A percentile compares a stretch with the other conserved stretches of the same genome.
Evolutionary conservation across 2,113 vertebrate genomes (phyloP).

Genomic region (Seriola rivoliana): DNA sequence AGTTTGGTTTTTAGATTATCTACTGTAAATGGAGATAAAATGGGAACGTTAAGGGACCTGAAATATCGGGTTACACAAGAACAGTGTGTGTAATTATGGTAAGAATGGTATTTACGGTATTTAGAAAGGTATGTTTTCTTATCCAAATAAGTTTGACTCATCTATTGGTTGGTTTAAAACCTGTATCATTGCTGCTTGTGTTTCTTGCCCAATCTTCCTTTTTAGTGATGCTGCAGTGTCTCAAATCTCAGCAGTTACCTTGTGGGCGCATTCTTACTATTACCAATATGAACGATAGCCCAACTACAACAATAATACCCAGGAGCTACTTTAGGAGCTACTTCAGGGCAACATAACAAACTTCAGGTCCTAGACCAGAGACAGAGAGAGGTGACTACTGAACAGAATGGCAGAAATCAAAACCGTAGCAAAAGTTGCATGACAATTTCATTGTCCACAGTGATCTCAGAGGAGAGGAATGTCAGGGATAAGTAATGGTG

Average conservation of each 20-base stretch:
- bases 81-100: no score
- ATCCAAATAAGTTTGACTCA: not conserved
- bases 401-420: slow-evolving; percentile 9
- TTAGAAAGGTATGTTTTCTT: not conserved
- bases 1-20: no score
- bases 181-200: no score
- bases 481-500: not conserved
- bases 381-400: not conserved
- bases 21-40: no score
- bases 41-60: no score
- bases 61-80: no score
- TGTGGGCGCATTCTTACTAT: not conserved
- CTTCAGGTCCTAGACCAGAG: not conserved
- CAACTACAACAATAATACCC: not conserved
- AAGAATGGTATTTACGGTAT: not conserved
- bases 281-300: not conserved
- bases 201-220: not conserved
- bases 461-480: slow-evolving; percentile 14
- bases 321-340: not conserved
- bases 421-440: slow-evolving; percentile 9
- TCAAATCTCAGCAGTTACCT: not conserved
- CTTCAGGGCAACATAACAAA: not conserved
- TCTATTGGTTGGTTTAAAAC: not conserved
- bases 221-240: not conserved
- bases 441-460: slow-evolving; percentile 19